These are phyloP conservation scores for Littorina saxatilis DNA, from an alignment of 1,140 invertebrate species.

Conservation along the genomic window DNA sequence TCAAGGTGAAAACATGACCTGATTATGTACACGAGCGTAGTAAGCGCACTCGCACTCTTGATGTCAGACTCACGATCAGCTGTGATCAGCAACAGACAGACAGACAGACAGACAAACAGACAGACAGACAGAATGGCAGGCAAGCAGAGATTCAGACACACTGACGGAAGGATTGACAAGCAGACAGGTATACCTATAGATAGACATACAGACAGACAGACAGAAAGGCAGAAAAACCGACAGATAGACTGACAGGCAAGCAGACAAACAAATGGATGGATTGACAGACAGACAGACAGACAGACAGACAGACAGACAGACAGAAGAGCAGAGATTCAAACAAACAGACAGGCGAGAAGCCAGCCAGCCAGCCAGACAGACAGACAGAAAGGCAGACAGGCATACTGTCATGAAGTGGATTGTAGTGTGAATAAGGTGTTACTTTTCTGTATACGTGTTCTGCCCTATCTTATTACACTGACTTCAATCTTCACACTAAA, in stretches of 20 bases:
- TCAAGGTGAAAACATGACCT: too few species aligned
- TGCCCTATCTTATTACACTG: too few species aligned
- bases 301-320: too few species aligned
- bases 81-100: not conserved
- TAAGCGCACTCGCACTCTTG: too few species aligned
- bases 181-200: not conserved
- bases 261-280: not conserved
- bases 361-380: not conserved
- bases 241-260: not conserved
- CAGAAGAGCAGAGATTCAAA: too few species aligned
- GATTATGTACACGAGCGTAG: too few species aligned
- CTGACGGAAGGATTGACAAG: too few species aligned
- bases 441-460: too few species aligned
- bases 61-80: too few species aligned
- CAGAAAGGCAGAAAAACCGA: not conserved
- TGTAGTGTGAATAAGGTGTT: too few species aligned
- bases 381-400: not conserved
- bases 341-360: not conserved
- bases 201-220: not conserved
- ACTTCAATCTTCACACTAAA: too few species aligned
- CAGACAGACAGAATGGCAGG: not conserved
- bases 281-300: not conserved
- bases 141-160: slow-evolving; percentile 3
- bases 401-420: too few species aligned
- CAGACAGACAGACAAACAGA: not conserved